Base-by-base conservation (phyloP, 2,888 invertebrate genomes). In the Noctuana brunneofusca region DNA sequence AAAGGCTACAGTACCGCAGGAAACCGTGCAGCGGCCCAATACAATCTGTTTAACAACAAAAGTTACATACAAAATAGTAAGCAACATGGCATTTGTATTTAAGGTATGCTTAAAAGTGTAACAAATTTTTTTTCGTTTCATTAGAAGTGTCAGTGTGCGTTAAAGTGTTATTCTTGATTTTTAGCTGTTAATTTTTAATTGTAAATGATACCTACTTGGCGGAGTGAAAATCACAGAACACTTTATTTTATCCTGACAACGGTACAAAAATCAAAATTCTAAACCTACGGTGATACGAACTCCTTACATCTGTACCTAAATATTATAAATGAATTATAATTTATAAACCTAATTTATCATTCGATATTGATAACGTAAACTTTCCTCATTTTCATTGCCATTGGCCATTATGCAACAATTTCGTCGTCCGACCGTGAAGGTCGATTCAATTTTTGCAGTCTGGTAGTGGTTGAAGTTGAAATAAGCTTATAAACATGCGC, bases 391-490 rank as follows among this genome's bases (percentile, higher is more conserved):
- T 87, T 89, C 87, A 88, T 84, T 88, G 87, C 78, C 88, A 84
- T 66, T 68, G 60, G 68, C 63, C 68, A 72, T 87, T 87, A 81
- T 65, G 85, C 78, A 87, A 89, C 73, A 70, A 75, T 75, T 76
- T 75, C 78, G 73, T 69, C 69, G 63, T 71, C 66, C 72, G 73
- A 83, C 84, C 89, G 85, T 88, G 88, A 90, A 89, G 89, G 89
- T 81, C 84, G 76, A 65, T 52, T 64, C 59, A 77, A 76, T 80
- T 81, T 79, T 73, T 74, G 56, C 52, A 22, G 49, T 50, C 14
- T 63, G 43, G 12, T 24, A 22, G 11, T 27, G 32, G 14, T 35
- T 52, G 16, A 38, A 38, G 5, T 38, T 11, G 11, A 38, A 5
- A 5, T 14, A n/a, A 9, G n/a, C n/a, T 5, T 9, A 14, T 38